Evolutionary conservation across 2,888 invertebrate genomes (phyloP), one percentile per base, ranked within the genome.

Genomic region (Andricus quercusramuli): DNA sequence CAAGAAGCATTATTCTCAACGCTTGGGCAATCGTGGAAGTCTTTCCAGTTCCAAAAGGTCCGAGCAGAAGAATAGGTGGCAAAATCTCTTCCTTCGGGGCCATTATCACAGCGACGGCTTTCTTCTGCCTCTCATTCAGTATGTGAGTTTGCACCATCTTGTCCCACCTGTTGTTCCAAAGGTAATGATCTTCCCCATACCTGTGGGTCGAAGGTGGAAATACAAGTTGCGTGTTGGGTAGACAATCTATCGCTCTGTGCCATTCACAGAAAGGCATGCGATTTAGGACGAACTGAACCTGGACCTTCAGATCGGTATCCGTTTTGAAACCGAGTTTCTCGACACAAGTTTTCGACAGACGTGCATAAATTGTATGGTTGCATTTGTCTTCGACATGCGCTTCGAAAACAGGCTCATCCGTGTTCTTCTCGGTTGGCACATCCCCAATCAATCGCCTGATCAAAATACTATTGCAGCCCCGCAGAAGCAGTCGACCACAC

Each of bases 1-100:
- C 96, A 86, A 94, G 93, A 13, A 93, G 81, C 32, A 91, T 83
- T 13, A 90, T 84, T 25, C 86, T 85, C 4, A 92, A 70, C 3
- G 92, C 92, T 81, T 95, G 95, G 0, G 97, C 97, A 85, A 97
- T 93, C 0, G 97, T 97, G 89, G 96, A 97, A 0, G 97, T 97
- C 90, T 97, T 97, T 0, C 97, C 97, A 0, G 97, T 97, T n/a
- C 97, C 97, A 92, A 96, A 97, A 0, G 97, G 97, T 1, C 96
- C 96, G 77, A 96, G 95, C 11, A 97, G 94, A 70, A 97, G 92
- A 81, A 97, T 95, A 0, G 96, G 96, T 0, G 96, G 96, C 77
- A 96, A 90, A 79, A 94, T 94, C 25, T 95, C 93, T 79, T 93
- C 93, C 25, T 94, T 91, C 0, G 96, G 94, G 13, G 96, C 95